Conservation (phyloP, 2,113 vertebrate species). For the Nothoprocta perdicaria region DNA sequence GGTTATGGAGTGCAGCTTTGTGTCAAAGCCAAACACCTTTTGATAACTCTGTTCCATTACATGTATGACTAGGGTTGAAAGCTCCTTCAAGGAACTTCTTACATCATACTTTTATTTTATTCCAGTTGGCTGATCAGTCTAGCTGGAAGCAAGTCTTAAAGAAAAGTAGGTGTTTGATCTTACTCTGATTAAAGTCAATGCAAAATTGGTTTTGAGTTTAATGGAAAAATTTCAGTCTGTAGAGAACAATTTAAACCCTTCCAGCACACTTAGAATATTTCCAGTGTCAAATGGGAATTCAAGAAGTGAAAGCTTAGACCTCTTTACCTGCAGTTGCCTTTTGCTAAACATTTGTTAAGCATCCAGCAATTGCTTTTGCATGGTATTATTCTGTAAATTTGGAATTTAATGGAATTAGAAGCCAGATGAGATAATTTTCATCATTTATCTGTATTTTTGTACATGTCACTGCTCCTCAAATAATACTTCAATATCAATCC, state of each 20-base stretch:
- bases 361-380: not conserved
- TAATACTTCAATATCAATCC: not conserved
- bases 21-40: not conserved
- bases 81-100: not conserved
- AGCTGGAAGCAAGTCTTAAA: slow-evolving; percentile 33
- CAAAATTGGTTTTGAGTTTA: slow-evolving; percentile 35
- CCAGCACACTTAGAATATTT: slow-evolving; percentile 33
- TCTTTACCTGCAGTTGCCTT: not conserved
- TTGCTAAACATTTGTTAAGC: not conserved
- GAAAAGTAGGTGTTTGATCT: slow-evolving; percentile 39
- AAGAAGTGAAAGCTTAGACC: not conserved
- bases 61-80: rapidly evolving
- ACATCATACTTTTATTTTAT: not conserved
- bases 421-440: not conserved
- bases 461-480: not conserved
- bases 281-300: not conserved
- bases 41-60: not conserved
- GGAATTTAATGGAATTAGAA: slow-evolving; percentile 5
- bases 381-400: not conserved
- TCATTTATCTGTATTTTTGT: not conserved
- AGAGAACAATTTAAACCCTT: slow-evolving; percentile 11
- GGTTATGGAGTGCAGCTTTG: not conserved
- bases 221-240: not conserved
- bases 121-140: slow-evolving; percentile 2
- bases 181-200: slow-evolving; percentile 18